Evolutionary conservation across 1,140 invertebrate species (phyloP).

Genomic region (Trachelipus rathkii): DNA sequence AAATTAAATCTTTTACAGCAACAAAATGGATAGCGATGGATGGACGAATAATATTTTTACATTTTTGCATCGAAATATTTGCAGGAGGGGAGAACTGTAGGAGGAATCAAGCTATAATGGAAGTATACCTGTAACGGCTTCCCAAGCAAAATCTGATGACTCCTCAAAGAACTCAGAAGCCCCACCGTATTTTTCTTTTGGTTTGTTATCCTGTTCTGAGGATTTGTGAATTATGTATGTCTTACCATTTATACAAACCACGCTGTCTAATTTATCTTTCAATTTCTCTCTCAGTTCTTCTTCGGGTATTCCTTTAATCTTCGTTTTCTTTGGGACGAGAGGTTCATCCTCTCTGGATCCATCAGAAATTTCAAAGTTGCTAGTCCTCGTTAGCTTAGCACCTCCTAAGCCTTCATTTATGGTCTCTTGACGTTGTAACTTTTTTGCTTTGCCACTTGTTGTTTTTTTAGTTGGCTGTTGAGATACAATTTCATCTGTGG

Average conservation of each 20-base stretch:
- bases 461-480: background rate
- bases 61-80: no score
- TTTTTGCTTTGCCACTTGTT: background rate
- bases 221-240: background rate
- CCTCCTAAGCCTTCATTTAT: background rate
- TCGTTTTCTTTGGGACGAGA: background rate
- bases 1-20: no score
- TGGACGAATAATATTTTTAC: no score
- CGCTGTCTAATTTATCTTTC: constrained; percentile 1
- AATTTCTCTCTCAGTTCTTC: background rate
- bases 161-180: constrained; percentile 4
- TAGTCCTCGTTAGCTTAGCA: background rate
- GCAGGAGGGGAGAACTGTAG: background rate
- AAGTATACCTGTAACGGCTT: background rate
- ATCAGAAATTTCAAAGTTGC: constrained; percentile 6
- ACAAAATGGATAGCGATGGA: no score
- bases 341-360: constrained; percentile 7
- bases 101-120: background rate
- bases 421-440: background rate
- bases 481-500: background rate
- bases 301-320: background rate
- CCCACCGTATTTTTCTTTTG: background rate
- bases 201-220: background rate
- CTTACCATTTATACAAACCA: constrained; percentile 10
- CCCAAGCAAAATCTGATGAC: background rate